Percentiles rank a stretch among this genome's conserved stretches.
Conservation (phyloP, 2,888 invertebrate genomes). For the Dasysyrphus tricinctus region DNA sequence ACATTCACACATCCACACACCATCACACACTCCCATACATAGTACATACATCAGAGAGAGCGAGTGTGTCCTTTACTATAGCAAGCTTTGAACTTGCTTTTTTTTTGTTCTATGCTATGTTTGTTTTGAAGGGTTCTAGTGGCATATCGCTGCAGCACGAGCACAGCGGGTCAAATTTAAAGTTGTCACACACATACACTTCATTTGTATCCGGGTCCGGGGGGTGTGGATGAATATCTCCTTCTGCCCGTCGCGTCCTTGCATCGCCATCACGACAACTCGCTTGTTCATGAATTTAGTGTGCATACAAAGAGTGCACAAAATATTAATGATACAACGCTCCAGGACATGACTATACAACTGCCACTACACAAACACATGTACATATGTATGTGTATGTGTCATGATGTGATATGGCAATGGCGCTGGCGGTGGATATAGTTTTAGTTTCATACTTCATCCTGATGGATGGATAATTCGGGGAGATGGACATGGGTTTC, state of each 20-base stretch:
- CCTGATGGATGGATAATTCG: slow-evolving; percentile 65
- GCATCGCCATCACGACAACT: background rate
- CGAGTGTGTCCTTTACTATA: slow-evolving; percentile 20
- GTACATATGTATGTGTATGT: background rate
- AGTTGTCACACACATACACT: slow-evolving; percentile 45
- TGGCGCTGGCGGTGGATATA: background rate
- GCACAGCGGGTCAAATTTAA: slow-evolving; percentile 17
- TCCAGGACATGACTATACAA: slow-evolving; percentile 26
- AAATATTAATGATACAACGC: slow-evolving; percentile 58
- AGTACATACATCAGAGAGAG: background rate
- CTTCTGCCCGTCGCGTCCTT: slow-evolving; percentile 14
- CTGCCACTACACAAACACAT: slow-evolving; percentile 14
- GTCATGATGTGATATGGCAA: background rate
- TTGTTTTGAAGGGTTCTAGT: slow-evolving; percentile 24
- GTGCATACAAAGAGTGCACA: slow-evolving; percentile 43
- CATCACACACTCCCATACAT: background rate
- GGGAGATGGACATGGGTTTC: slow-evolving; percentile 22
- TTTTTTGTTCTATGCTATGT: slow-evolving; percentile 10
- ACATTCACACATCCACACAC: background rate
- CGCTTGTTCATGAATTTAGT: slow-evolving; percentile 58
- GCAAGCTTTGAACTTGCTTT: slow-evolving; percentile 6
- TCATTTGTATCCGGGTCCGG: slow-evolving; percentile 7
- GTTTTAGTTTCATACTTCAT: slow-evolving; percentile 42
- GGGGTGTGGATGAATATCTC: background rate
- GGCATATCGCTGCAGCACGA: background rate